A percentile compares a stretch with the other conserved stretches of the same genome.
Evolutionary conservation across 2,888 invertebrate species (phyloP).

Genomic region (Brachypterus glaber): DNA sequence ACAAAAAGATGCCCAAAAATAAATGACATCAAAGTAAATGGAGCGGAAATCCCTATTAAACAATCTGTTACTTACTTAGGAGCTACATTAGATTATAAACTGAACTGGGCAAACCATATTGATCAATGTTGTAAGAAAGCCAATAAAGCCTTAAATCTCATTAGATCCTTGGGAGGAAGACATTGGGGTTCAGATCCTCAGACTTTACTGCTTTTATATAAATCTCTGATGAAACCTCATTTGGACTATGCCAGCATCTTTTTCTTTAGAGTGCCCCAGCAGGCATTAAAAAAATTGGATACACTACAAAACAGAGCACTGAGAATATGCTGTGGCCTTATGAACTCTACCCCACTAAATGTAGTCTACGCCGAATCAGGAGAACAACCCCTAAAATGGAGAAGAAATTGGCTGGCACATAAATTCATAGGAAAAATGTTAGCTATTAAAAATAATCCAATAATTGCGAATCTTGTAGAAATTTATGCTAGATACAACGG

Average conservation of each 20-base stretch:
- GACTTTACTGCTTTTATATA: slow-evolving; percentile 8
- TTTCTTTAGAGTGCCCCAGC: not conserved
- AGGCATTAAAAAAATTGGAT: not conserved
- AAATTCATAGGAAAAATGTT: slow-evolving; percentile 6
- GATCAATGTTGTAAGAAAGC: slow-evolving; percentile 1
- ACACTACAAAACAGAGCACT: slow-evolving; percentile 6
- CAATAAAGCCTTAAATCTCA: slow-evolving; percentile 9
- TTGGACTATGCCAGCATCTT: slow-evolving; percentile 8
- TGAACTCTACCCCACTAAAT: slow-evolving; percentile 10
- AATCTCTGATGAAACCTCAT: no score
- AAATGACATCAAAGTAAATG: not conserved
- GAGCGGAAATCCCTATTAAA: slow-evolving; percentile 3
- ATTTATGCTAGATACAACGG: no score
- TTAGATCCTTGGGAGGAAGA: slow-evolving; percentile 6
- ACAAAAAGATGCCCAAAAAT: not conserved
- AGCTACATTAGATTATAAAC: slow-evolving; percentile 4
- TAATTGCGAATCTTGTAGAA: no score
- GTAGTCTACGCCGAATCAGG: slow-evolving; percentile 6
- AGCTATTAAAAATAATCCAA: slow-evolving; percentile 6
- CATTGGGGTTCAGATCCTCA: slow-evolving; percentile 10
- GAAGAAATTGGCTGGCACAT: slow-evolving; percentile 1
- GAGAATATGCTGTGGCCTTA: slow-evolving; percentile 1
- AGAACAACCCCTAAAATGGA: slow-evolving; percentile 6
- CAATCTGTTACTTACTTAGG: slow-evolving; percentile 10
- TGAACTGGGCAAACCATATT: slow-evolving; percentile 3